phyloP scores from a whole-genome alignment of 2,888 invertebrate genomes.

The Agrochola lychnidis region DNA sequence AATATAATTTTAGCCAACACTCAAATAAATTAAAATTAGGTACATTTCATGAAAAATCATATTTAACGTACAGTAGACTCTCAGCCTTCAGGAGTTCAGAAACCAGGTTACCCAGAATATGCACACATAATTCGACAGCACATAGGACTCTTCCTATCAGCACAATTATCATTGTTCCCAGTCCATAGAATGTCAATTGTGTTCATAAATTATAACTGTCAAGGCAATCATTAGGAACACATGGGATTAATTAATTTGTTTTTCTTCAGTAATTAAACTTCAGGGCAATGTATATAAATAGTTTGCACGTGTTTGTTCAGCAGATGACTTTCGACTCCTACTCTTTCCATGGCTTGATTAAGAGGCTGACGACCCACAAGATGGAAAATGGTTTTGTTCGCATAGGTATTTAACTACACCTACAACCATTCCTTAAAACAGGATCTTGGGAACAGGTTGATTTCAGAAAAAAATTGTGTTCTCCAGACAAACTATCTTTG shows the following conservation, averaged over 20 bases:
- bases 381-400: not conserved
- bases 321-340: not conserved
- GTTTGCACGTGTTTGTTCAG: conserved; percentile 18
- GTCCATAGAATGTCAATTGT: conserved; percentile 42
- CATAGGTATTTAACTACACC: not conserved
- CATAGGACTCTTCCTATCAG: not conserved
- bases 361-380: not conserved
- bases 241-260: conserved; percentile 64
- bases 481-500: not conserved
- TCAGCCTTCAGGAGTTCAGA: no score
- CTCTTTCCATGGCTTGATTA: not conserved
- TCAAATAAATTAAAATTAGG: no score
- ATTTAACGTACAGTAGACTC: no score
- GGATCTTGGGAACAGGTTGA: not conserved
- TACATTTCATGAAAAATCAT: no score
- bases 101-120: not conserved
- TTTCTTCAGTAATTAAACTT: conserved; percentile 64
- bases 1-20: no score
- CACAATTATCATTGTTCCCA: conserved; percentile 14
- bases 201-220: conserved; percentile 47
- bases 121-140: not conserved
- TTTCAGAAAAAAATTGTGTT: not conserved
- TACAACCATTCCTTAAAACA: not conserved
- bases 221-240: conserved; percentile 27
- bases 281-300: conserved; percentile 40